Conservation (phyloP, 2,888 invertebrate species). For the Eupithecia inturbata region DNA sequence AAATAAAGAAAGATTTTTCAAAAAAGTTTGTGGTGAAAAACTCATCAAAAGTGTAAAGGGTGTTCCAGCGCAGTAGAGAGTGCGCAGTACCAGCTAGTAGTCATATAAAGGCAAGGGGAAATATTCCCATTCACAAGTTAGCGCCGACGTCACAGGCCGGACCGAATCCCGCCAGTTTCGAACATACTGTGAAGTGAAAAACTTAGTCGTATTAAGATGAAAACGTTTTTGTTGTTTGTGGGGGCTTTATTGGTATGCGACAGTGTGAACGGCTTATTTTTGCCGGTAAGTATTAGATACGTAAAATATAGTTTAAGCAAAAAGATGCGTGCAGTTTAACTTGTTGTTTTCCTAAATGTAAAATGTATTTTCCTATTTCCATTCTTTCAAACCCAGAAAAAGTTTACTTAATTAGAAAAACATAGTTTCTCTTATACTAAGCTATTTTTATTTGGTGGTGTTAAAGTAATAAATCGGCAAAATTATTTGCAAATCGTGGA, state of each 20-base stretch:
- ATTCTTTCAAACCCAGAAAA: not conserved
- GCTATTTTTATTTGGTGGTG: not conserved
- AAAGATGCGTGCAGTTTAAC: not conserved
- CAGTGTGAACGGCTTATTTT: conserved; percentile 62
- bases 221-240: conserved; percentile 61
- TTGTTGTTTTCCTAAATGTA: not conserved
- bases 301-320: not conserved
- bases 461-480: not conserved
- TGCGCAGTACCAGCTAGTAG: conserved; percentile 72
- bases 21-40: conserved; percentile 33
- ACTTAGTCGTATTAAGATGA: conserved; percentile 63
- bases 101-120: conserved; percentile 74
- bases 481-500: not conserved
- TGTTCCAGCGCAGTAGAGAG: conserved; percentile 67
- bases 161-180: conserved; percentile 53
- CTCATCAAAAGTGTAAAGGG: conserved; percentile 44
- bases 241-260: conserved; percentile 65
- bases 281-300: conserved; percentile 67
- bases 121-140: conserved; percentile 74
- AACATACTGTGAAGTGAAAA: conserved; percentile 62
- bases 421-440: not conserved
- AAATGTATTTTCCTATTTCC: not conserved
- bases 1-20: not conserved
- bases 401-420: not conserved
- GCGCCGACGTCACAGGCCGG: conserved; percentile 63